A percentile compares a stretch with the other conserved stretches of the same genome.
phyloP scores from a whole-genome alignment of 2,888 invertebrate species.

The Troglohyphantes excavatus region DNA sequence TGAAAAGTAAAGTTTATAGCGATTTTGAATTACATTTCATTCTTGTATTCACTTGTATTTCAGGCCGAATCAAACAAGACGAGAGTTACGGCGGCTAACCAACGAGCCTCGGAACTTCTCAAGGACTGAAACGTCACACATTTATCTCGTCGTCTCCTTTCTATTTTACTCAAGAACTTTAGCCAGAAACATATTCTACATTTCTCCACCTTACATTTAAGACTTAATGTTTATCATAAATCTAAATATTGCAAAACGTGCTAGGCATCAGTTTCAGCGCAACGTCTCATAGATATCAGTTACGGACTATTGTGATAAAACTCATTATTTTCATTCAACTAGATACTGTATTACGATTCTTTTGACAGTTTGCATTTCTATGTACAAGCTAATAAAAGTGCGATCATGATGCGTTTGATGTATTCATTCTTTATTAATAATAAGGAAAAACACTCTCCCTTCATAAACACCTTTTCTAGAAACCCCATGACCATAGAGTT shows the following conservation, averaged over 20 bases:
- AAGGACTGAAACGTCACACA: conserved; percentile 72
- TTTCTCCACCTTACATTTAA: neutral
- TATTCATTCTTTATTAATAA: neutral
- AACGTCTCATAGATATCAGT: conserved; percentile 3
- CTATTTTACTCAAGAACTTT: conserved; percentile 6
- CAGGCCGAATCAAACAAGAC: conserved; percentile 80
- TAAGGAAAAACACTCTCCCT: too few species aligned
- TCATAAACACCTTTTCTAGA: too few species aligned
- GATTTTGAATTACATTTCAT: neutral
- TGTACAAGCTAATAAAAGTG: neutral
- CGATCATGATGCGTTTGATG: neutral
- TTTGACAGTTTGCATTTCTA: neutral
- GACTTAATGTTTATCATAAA: neutral
- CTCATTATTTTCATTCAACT: neutral
- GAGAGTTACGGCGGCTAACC: conserved; percentile 80
- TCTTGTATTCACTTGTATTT: conserved; percentile 26
- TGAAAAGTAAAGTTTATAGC: too few species aligned
- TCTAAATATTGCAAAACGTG: neutral
- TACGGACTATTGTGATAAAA: conserved; percentile 2
- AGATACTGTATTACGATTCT: neutral
- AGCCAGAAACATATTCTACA: neutral
- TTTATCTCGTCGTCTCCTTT: neutral
- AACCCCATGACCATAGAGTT: too few species aligned
- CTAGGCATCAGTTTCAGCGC: neutral
- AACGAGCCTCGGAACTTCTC: conserved; percentile 80